Evolutionary conservation across 2,888 invertebrate genomes (phyloP).

Genomic region (Ophion obscuratus): DNA sequence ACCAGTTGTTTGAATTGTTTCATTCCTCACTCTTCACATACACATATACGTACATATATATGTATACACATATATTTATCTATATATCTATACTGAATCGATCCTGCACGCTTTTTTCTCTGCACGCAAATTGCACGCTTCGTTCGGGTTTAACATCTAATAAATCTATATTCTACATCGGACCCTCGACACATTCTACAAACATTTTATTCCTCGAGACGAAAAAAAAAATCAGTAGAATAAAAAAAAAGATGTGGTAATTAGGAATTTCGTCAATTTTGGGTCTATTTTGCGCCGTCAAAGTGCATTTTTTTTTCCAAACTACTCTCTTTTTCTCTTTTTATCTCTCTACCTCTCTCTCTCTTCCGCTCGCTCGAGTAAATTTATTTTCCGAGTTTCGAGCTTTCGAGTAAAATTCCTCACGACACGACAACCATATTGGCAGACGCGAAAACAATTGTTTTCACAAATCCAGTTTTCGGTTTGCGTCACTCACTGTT

Average conservation of each 20-base stretch:
- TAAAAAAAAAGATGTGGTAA: background rate
- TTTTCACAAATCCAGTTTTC: too few relatives aligned
- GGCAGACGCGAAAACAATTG: background rate
- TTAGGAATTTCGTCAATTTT: background rate
- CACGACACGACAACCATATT: background rate
- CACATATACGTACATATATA: conserved; percentile 47
- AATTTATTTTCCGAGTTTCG: background rate
- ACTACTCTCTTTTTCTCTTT: background rate
- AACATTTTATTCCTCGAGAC: background rate
- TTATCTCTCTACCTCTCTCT: background rate
- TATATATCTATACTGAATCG: conserved; percentile 23
- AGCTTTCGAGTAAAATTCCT: background rate
- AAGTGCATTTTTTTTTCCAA: background rate
- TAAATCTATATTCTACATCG: conserved; percentile 66
- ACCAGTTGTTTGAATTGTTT: conserved; percentile 66
- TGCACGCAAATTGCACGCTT: conserved; percentile 83
- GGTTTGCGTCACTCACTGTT: too few relatives aligned
- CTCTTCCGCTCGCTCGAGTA: background rate
- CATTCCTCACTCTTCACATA: conserved; percentile 67
- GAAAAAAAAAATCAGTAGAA: background rate
- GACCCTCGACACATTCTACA: conserved; percentile 25
- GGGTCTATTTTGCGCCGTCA: background rate
- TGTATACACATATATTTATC: conserved; percentile 32
- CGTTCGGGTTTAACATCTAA: conserved; percentile 73
- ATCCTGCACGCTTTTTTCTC: conserved; percentile 80